Evolutionary conservation across 2,113 vertebrate genomes (phyloP).

Genomic region (Psilopsiagon aymara): DNA sequence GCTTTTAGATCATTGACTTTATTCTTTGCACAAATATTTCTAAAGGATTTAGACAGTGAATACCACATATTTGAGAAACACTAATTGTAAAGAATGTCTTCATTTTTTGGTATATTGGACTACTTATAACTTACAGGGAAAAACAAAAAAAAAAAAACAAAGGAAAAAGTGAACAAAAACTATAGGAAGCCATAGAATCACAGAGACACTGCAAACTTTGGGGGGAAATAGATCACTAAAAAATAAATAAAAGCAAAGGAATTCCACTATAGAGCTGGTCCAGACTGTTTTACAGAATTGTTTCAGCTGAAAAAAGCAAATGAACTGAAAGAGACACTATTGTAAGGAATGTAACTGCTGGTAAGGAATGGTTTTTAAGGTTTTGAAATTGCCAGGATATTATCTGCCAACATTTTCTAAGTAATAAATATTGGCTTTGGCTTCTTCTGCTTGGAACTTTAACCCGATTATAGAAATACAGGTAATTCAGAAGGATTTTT

Average conservation of each 20-base stretch:
- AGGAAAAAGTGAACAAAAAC: not conserved
- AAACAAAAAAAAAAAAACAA: no score
- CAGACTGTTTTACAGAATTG: not conserved
- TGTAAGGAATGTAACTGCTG: not conserved
- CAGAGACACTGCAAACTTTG: not conserved
- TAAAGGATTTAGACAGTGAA: slow-evolving; percentile 9
- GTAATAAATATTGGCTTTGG: not conserved
- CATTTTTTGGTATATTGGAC: not conserved
- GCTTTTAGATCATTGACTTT: slow-evolving; percentile 41
- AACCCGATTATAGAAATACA: not conserved
- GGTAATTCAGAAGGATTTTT: not conserved
- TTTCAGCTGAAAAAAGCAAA: not conserved
- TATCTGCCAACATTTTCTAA: not conserved
- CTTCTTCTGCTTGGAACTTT: not conserved
- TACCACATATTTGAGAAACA: not conserved
- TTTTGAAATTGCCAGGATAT: not conserved
- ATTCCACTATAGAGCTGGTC: not conserved
- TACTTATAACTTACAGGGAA: not conserved
- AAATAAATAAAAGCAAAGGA: not conserved
- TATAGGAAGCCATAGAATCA: not conserved
- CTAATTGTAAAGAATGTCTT: not conserved
- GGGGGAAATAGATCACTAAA: not conserved
- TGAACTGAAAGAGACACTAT: not conserved
- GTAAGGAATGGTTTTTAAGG: not conserved
- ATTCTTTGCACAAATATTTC: not conserved